Evolutionary conservation across 2,888 invertebrate genomes (phyloP), one percentile per base, ranked within the genome.

Genomic region (Calameuta pallipes): DNA sequence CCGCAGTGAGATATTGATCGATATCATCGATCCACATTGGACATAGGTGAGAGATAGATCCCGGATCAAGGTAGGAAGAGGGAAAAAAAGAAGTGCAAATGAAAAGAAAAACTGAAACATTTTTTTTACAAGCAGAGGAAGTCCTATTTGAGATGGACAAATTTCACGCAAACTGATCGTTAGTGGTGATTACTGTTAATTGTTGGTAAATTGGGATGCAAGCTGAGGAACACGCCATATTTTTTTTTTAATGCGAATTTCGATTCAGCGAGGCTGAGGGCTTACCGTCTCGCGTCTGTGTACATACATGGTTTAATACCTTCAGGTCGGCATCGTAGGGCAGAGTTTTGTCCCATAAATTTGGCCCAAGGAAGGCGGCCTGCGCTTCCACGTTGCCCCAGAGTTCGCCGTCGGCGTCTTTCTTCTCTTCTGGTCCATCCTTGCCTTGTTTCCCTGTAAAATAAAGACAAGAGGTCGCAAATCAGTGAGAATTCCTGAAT

Each of bases 281-380:
- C 90, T 91, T 91, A 91, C 91, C 91, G 90, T 91, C 84, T 88
- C 90, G 89, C 89, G 90, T 87, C 86, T 87, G 87, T 89, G 86
- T 91, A 91, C 91, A 91, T 91, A 91, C 91, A 91, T 91, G 91
- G 85, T 91, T 91, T 83, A 91, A 91, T 95, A 97, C 97, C 96
- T 98, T 98, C 94, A 98, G 97, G 94, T 98, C 97, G 92, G 97
- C 96, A 93, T 97, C 97, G 92, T 97, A 97, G 89, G 96, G 95
- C 90, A 96, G 94, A 87, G 97, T 96, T 93, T 98, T 98, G 93
- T 98, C 98, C 98, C 98, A 98, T 83, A 98, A 94, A 92, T 97
- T 98, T 84, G 98, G 98, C 83, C 98, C 98, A 89, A 98, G 95
- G 94, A 98, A 98, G 92, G 98, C 98, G 85, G 98, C 96, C 92